These are phyloP conservation scores for Paramuricea clavata DNA, from an alignment of 92 coral and sea anemone species.

Conservation along the genomic window DNA sequence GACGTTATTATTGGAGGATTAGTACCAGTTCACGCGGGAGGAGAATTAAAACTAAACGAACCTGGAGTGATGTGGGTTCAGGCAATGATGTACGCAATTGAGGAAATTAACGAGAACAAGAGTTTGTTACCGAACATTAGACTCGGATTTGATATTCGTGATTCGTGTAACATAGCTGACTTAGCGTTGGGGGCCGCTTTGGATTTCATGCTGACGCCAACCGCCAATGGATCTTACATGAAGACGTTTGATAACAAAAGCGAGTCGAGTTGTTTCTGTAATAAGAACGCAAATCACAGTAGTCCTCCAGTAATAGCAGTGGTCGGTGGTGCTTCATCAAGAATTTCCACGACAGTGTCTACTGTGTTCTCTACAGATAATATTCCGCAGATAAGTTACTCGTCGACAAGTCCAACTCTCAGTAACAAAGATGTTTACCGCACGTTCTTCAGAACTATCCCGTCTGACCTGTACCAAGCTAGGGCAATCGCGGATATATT, in stretches of 20 bases:
- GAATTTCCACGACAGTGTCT: conserved; percentile 83
- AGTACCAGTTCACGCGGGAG: conserved; percentile 84
- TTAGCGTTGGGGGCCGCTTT: conserved; percentile 77
- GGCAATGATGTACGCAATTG: conserved; percentile 91
- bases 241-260: conserved; percentile 21
- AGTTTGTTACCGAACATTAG: conserved; percentile 63
- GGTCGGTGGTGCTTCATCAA: conserved; percentile 94
- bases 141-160: conserved; percentile 92
- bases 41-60: conserved; percentile 60
- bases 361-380: conserved; percentile 78
- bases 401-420: conserved; percentile 90
- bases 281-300: conserved; percentile 61
- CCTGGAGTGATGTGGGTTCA: conserved; percentile 92
- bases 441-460: conserved; percentile 94
- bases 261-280: conserved; percentile 20
- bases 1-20: conserved; percentile 85
- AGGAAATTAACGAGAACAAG: conserved; percentile 74
- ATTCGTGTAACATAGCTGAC: conserved; percentile 85
- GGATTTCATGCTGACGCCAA: conserved; percentile 78
- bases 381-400: conserved; percentile 96
- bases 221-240: conserved; percentile 1
- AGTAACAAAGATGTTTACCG: conserved; percentile 81
- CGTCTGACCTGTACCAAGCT: conserved; percentile 96
- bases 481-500: conserved; percentile 90
- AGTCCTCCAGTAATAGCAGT: conserved; percentile 78